Evolutionary conservation across 2,888 invertebrate genomes (phyloP).

Genomic region (Myopa testacea): DNA sequence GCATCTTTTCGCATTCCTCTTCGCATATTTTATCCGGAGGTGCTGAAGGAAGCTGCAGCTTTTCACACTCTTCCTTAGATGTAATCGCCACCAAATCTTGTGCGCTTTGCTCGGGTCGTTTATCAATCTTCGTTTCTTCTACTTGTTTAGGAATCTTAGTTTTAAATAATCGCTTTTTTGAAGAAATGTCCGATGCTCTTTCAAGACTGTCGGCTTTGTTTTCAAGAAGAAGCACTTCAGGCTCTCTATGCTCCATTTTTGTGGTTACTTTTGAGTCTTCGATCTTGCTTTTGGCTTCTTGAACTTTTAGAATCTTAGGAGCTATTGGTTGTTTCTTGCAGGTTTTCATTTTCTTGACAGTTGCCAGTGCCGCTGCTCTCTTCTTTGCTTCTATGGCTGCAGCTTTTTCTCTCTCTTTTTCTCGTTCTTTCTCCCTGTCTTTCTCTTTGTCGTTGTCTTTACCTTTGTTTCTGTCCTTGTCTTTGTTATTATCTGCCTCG

Average conservation of each 20-base stretch:
- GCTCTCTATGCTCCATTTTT: not conserved
- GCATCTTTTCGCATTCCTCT: slow-evolving; percentile 38
- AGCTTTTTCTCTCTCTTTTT: not conserved
- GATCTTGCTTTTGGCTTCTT: slow-evolving; percentile 48
- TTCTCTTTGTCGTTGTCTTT: not conserved
- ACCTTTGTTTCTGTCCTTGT: not conserved
- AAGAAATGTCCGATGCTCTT: slow-evolving; percentile 8
- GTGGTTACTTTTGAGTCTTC: slow-evolving; percentile 24
- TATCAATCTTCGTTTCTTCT: slow-evolving; percentile 8
- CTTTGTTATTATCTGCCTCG: slow-evolving; percentile 24
- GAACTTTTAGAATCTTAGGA: slow-evolving; percentile 28
- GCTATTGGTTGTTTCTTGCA: too few species aligned
- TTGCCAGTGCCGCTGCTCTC: slow-evolving; percentile 45
- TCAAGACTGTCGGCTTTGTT: not conserved
- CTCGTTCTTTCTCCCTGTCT: not conserved
- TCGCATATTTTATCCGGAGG: slow-evolving; percentile 33
- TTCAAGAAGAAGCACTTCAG: slow-evolving; percentile 3
- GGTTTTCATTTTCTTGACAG: slow-evolving; percentile 32
- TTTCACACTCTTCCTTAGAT: not conserved
- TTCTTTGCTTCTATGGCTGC: slow-evolving; percentile 28
- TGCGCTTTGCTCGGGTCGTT: not conserved
- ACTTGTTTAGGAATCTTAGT: slow-evolving; percentile 14
- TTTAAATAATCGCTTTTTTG: slow-evolving; percentile 45
- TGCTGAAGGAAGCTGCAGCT: not conserved
- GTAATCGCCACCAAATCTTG: not conserved